Evolutionary conservation across 2,797 vertebrate genomes (phyloP).

Genomic region (Trematomus bernacchii): DNA sequence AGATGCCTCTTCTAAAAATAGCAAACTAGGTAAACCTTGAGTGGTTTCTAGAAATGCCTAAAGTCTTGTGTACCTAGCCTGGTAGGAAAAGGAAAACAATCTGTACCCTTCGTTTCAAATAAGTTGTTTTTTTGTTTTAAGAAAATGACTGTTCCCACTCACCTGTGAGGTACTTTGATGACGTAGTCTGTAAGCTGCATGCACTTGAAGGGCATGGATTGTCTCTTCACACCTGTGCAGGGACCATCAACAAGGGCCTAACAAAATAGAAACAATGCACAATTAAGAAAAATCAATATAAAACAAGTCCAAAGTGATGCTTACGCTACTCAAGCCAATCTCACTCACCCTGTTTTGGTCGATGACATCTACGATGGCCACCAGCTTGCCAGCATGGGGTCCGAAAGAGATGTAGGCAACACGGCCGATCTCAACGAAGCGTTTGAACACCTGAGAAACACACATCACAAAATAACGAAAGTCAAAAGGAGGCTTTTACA

Average conservation of each 20-base stretch:
- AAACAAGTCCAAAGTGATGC: accelerated
- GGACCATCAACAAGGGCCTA: conserved; percentile 97
- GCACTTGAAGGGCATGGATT: conserved; percentile 97
- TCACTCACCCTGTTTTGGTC: conserved; percentile 94
- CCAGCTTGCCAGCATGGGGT: conserved; percentile 94
- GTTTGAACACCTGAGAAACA: conserved; percentile 92
- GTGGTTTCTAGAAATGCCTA: too few relatives aligned
- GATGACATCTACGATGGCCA: conserved; percentile 97
- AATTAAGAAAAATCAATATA: not conserved
- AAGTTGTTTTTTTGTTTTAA: not conserved
- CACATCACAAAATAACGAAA: not conserved
- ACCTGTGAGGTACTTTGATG: conserved; percentile 98
- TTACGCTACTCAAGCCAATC: accelerated
- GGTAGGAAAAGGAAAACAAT: not conserved
- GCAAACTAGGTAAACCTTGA: too few relatives aligned
- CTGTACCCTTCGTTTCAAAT: too few relatives aligned
- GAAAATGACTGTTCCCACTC: conserved; percentile 17
- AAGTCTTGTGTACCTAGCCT: not conserved
- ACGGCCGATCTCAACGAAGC: conserved; percentile 96
- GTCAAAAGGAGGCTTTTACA: accelerated
- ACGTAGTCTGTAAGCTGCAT: conserved; percentile 99
- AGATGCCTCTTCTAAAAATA: too few relatives aligned
- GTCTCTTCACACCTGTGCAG: conserved; percentile 93
- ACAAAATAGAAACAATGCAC: not conserved
- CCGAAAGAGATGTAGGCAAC: conserved; percentile 95